phyloP scores from a whole-genome alignment of 2,888 invertebrate species.

The Nomada flava region DNA sequence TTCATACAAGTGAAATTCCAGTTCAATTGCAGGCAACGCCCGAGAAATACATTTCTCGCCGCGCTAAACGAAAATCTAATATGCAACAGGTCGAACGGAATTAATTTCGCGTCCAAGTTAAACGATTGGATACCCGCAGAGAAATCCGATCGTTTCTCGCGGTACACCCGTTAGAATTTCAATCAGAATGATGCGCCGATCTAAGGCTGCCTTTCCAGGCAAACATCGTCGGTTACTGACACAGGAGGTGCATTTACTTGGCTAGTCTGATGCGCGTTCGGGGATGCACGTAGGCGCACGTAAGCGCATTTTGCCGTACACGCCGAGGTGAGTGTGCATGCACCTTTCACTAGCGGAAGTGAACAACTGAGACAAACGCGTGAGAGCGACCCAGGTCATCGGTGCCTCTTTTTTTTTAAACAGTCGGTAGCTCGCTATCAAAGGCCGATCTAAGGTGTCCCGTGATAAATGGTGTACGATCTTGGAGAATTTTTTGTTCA shows the following conservation, averaged over 20 bases:
- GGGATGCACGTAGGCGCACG: constrained; percentile 61
- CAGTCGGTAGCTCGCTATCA: constrained; percentile 26
- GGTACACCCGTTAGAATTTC: constrained; percentile 56
- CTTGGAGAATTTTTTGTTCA: constrained; percentile 3
- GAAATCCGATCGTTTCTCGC: constrained; percentile 25
- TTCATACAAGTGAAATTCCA: too few relatives aligned
- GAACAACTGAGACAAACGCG: constrained; percentile 75
- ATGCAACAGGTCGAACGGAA: neutral
- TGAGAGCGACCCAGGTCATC: constrained; percentile 79
- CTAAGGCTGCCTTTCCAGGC: constrained; percentile 43
- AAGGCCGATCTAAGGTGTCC: constrained; percentile 13
- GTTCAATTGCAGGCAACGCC: too few relatives aligned
- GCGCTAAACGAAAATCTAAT: neutral
- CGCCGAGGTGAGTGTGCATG: constrained; percentile 64
- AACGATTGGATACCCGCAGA: neutral
- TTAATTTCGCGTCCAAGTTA: constrained; percentile 1
- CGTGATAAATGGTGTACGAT: constrained; percentile 19
- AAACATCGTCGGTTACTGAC: constrained; percentile 36
- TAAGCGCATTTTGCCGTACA: constrained; percentile 66
- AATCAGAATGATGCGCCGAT: constrained; percentile 65
- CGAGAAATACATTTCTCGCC: too few relatives aligned
- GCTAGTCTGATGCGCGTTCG: constrained; percentile 43
- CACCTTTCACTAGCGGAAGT: constrained; percentile 81
- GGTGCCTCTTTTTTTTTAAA: constrained; percentile 66
- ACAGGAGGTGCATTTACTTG: constrained; percentile 35